Evolutionary conservation across 2,797 vertebrate genomes (phyloP), one percentile per base, ranked within the genome.

Genomic region (Sebastes baramenuke): DNA sequence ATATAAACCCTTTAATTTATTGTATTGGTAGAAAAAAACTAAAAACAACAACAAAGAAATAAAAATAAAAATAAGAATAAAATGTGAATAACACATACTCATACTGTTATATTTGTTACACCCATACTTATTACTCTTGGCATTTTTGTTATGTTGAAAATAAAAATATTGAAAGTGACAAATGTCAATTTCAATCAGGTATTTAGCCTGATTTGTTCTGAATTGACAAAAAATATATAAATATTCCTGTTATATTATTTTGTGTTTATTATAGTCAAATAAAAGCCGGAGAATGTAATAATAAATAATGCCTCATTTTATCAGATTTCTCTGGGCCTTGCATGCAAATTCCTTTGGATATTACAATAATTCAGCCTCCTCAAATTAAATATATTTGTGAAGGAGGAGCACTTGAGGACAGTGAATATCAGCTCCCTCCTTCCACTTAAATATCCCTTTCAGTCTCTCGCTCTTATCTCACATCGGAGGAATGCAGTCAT

Each of bases 401-500:
- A 36, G 34, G 55, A 72, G 29, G 24, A 74, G 58, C 32, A 72
- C 55, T 75, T 71, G 20, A 46, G 61, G 32, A 30, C 20, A 62
- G 25, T 30, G 25, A 61, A 58, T 27, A 38, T 42, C 25, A 62
- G 3, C 34, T 60, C 20, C 55, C 55, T 65, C 70, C 55, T 59
- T 69, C n/a, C 30, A 52, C 72, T 46, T 25, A 58, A 52, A 46
- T 24, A 11, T 70, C 25, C n/a, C 32, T 30, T 12, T 60, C 68
- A 64, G 42, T 65, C 75, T 72, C 55, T 76, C 6, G 54, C 24
- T 79, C 36, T 74, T 68, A 82, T 91, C 82, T 81, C 61, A 83
- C 29, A 78, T 70, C 71, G 77, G 70, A 89, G 87, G 92, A 94
- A 94, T 92, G 90, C 88, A 86, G 80, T 70, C 91, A 84, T 82